Conservation (phyloP, 2,797 vertebrate genomes). For the Anisognathus igniventris region DNA sequence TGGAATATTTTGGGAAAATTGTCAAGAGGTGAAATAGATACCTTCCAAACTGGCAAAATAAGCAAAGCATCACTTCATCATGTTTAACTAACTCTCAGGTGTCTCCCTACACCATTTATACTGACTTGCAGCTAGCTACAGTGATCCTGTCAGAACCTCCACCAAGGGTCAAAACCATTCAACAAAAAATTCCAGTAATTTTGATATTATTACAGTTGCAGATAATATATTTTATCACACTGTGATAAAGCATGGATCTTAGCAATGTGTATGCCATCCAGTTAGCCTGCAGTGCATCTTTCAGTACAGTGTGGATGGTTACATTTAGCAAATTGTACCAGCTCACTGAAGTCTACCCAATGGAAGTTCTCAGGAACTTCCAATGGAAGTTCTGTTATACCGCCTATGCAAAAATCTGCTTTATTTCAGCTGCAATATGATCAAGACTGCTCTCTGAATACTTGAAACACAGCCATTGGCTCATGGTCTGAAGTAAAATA, state of each 20-base stretch:
- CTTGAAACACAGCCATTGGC: not conserved
- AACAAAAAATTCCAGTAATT: not conserved
- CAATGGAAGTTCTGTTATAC: not conserved
- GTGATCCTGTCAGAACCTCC: slow-evolving; percentile 3
- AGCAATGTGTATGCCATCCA: not conserved
- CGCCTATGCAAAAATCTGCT: not conserved
- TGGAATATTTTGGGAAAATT: slow-evolving; percentile 36
- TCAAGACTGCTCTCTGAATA: not conserved
- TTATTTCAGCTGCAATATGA: not conserved
- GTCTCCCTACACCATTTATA: not conserved
- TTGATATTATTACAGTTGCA: not conserved
- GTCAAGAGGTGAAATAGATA: slow-evolving; percentile 42
- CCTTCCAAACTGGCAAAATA: slow-evolving; percentile 42
- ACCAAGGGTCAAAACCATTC: not conserved
- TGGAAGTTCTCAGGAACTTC: not conserved
- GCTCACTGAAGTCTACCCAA: not conserved
- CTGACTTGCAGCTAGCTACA: not conserved
- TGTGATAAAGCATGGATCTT: not conserved
- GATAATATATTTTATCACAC: not conserved
- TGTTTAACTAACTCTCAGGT: not conserved
- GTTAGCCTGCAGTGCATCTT: not conserved
- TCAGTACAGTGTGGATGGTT: not conserved
- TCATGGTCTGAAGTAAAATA: not conserved
- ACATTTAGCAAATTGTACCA: not conserved
- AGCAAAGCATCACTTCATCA: slow-evolving; percentile 57